phyloP scores from a whole-genome alignment of 2,113 vertebrate genomes.

The Apteryx owenii region DNA sequence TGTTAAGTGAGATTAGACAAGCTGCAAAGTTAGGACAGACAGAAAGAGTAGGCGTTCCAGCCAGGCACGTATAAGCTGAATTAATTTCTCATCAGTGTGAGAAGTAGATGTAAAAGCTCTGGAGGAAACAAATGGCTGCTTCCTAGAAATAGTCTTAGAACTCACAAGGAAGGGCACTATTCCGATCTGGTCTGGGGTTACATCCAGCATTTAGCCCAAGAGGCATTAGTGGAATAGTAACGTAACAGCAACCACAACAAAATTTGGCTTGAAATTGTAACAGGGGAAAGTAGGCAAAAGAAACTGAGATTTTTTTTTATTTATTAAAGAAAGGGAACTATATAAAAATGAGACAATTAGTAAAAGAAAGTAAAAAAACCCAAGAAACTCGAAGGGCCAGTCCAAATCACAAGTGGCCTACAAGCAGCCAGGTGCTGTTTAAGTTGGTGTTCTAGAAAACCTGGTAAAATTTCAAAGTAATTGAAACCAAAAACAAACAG shows the following conservation, averaged over 20 bases:
- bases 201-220: background rate
- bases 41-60: background rate
- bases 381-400: background rate
- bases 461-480: background rate
- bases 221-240: background rate
- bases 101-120: background rate
- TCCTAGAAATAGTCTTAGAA: background rate
- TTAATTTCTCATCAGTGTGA: background rate
- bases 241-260: background rate
- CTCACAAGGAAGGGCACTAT: background rate
- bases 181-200: background rate
- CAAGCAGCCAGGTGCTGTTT: fast-evolving
- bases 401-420: background rate
- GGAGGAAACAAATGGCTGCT: background rate
- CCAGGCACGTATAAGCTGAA: fast-evolving
- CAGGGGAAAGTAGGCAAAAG: background rate
- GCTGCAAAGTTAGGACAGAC: background rate
- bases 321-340: background rate
- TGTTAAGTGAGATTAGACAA: background rate
- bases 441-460: background rate
- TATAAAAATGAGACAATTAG: background rate
- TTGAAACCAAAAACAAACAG: background rate
- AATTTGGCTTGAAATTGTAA: background rate
- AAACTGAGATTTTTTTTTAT: background rate
- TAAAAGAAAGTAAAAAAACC: background rate